Conservation (phyloP, 2,113 vertebrate species). For the Chaenocephalus aceratus region DNA sequence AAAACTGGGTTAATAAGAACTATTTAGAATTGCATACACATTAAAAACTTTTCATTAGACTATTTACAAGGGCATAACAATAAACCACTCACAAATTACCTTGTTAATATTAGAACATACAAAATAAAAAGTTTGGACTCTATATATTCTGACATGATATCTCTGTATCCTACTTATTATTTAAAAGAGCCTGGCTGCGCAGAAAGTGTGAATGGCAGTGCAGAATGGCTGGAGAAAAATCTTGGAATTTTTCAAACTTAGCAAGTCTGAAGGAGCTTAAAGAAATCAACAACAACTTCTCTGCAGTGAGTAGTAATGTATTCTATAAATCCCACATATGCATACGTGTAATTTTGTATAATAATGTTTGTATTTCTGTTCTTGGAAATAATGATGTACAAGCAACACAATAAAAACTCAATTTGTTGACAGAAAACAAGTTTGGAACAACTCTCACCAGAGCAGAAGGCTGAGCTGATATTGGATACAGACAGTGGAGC, state of each 20-base stretch:
- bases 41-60: background rate
- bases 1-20: background rate
- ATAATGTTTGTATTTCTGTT: background rate
- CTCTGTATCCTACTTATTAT: background rate
- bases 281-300: constrained; percentile 41
- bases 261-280: constrained; percentile 36
- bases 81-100: background rate
- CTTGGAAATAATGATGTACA: background rate
- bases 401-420: background rate
- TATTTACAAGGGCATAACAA: background rate
- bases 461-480: constrained; percentile 52
- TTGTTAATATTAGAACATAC: background rate
- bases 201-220: constrained; percentile 17
- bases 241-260: constrained; percentile 26
- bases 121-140: background rate
- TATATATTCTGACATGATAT: background rate
- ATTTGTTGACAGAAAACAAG: background rate
- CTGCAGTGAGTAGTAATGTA: constrained; percentile 37
- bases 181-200: constrained; percentile 49
- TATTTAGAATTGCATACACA: background rate
- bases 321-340: background rate
- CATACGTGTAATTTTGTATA: too few relatives aligned
- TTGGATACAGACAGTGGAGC: constrained; percentile 33
- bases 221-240: constrained; percentile 46
- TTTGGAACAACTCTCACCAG: constrained; percentile 30